Conservation (phyloP, 2,888 invertebrate genomes). For the Dorcus hopei region DNA sequence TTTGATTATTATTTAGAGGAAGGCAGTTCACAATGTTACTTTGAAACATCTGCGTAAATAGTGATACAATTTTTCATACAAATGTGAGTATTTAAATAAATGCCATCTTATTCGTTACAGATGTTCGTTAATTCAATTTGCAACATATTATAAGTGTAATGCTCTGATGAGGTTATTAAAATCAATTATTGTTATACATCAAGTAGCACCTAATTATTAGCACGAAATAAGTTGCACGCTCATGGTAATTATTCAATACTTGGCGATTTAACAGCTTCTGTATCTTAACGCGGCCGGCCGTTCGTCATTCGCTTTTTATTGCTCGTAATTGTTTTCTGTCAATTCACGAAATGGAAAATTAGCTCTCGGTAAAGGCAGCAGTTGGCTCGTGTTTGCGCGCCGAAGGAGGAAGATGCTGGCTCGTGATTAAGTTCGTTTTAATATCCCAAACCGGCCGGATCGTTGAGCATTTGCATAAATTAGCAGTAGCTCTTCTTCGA, state of each 20-base stretch:
- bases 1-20: too few relatives aligned
- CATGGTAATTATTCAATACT: slow-evolving; percentile 5
- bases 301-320: not conserved
- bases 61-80: too few relatives aligned
- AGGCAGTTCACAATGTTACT: too few relatives aligned
- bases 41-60: too few relatives aligned
- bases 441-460: not conserved
- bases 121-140: too few relatives aligned
- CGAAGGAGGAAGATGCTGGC: not conserved
- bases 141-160: too few relatives aligned
- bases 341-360: not conserved
- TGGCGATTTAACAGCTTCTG: not conserved
- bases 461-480: slow-evolving; percentile 9
- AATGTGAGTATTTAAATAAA: too few relatives aligned
- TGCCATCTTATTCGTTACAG: too few relatives aligned
- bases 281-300: not conserved
- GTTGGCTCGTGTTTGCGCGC: not conserved
- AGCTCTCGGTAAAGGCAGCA: not conserved
- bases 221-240: slow-evolving; percentile 1
- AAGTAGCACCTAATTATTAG: not conserved
- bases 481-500: slow-evolving; percentile 11
- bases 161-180: too few relatives aligned
- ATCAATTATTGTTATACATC: too few relatives aligned
- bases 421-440: not conserved
- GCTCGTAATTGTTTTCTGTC: not conserved